phyloP scores from a whole-genome alignment of 2,113 vertebrate genomes.

The Ceyx cyanopectus region DNA sequence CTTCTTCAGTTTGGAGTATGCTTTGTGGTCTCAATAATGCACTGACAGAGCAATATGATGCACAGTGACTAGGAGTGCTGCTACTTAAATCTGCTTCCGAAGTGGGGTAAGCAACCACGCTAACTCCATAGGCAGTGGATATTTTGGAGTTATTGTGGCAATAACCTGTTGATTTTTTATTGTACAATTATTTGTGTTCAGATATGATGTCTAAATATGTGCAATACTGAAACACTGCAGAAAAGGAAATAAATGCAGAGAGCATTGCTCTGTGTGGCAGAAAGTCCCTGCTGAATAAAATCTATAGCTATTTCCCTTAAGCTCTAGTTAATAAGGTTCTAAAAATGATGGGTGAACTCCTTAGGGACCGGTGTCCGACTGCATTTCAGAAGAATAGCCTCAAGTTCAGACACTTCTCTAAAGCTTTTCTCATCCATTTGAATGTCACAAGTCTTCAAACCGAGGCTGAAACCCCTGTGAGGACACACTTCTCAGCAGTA shows the following conservation, averaged over 20 bases:
- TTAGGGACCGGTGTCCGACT: neutral
- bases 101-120: neutral
- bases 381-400: neutral
- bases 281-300: constrained; percentile 39
- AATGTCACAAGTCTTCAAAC: neutral
- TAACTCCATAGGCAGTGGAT: neutral
- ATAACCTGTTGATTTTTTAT: constrained; percentile 61
- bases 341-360: constrained; percentile 45
- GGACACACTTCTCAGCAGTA: neutral
- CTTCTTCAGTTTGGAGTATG: neutral
- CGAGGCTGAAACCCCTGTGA: neutral
- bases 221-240: neutral
- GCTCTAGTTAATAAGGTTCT: constrained; percentile 5
- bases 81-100: neutral
- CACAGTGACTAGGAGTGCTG: neutral
- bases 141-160: constrained; percentile 43
- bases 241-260: constrained; percentile 18
- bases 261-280: neutral
- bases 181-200: constrained; percentile 49
- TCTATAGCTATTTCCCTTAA: constrained; percentile 42
- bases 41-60: fast-evolving
- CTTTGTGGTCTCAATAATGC: neutral
- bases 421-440: neutral
- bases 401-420: constrained; percentile 8
- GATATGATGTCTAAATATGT: constrained; percentile 33